These are phyloP conservation scores for Ptilonorhynchus violaceus DNA, from an alignment of 2,113 vertebrate species.

Conservation along the genomic window DNA sequence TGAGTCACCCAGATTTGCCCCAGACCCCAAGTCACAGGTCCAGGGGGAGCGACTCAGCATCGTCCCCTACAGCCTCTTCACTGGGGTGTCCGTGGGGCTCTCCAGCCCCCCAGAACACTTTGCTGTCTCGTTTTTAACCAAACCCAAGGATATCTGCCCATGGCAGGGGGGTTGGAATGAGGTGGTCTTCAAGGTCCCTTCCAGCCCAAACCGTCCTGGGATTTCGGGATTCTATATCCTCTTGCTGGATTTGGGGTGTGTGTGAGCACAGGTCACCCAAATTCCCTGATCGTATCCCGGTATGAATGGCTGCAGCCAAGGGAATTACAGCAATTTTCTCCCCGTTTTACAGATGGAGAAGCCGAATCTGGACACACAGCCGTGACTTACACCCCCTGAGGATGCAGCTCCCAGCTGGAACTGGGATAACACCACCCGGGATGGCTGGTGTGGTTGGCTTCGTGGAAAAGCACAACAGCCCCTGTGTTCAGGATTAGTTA, in stretches of 20 bases:
- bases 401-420: background rate
- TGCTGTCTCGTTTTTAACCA: background rate
- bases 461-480: background rate
- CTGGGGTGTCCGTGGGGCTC: too few relatives aligned
- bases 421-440: rapidly evolving
- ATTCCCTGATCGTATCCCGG: rapidly evolving
- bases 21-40: background rate
- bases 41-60: rapidly evolving
- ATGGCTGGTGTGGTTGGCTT: background rate
- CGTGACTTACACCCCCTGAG: background rate
- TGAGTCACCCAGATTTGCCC: background rate
- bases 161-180: background rate
- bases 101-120: background rate
- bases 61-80: rapidly evolving
- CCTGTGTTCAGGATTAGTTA: background rate
- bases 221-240: background rate
- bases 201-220: background rate
- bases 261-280: background rate
- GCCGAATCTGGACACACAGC: rapidly evolving
- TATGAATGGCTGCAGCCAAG: background rate
- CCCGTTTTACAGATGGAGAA: background rate
- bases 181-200: background rate
- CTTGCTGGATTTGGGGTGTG: background rate
- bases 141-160: background rate
- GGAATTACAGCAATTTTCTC: background rate